Base-by-base conservation (phyloP, 2,113 vertebrate species). In the Chamaea fasciata region DNA sequence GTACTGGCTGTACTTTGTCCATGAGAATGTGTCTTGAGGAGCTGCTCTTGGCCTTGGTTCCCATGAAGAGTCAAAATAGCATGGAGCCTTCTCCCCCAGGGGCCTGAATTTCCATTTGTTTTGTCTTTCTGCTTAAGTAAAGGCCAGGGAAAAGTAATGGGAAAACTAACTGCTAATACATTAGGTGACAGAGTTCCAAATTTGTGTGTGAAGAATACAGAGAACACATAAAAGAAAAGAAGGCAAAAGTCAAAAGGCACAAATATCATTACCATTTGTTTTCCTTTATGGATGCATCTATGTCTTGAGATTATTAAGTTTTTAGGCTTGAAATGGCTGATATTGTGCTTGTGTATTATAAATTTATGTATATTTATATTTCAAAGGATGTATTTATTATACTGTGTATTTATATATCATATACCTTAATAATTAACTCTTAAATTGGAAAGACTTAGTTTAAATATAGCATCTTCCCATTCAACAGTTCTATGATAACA, bases 1-100 rank as follows among this genome's bases (percentile, higher is more conserved):
- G 68, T 10, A 23, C 35, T 16, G 10, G n/a, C 5, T 69, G 26
- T 37, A 30, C n/a, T 37, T 37, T 37, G 24, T 16, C 26, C 47
- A 22, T 50, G 13, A 37, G 44, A 30, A 30, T 69, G 26, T 11
- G 11, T 28, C 13, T 30, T 4, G 1, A 37, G 30, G 46, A 22
- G 14, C 9, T 50, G n/a, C 15, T 22, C 35, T 28, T 1, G 1
- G 12, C n/a, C 56, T 37, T 24, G 27, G 8, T 4, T 37, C n/a
- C 20, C 21, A 19, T 33, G 28, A 30, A 31, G n/a, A 30, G 8
- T 15, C 7, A 37, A 31, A 20, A 5, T 3, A 75, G 26, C 15
- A 14, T 3, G 2, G 42, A 4, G 42, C n/a, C n/a, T 37, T 47
- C 19, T 18, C 31, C 15, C 9, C 15, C 55, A 0, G 0, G n/a